Percentiles rank a stretch among this genome's conserved stretches.
phyloP scores from a whole-genome alignment of 2,888 invertebrate species.

The Leucophenga maculata region DNA sequence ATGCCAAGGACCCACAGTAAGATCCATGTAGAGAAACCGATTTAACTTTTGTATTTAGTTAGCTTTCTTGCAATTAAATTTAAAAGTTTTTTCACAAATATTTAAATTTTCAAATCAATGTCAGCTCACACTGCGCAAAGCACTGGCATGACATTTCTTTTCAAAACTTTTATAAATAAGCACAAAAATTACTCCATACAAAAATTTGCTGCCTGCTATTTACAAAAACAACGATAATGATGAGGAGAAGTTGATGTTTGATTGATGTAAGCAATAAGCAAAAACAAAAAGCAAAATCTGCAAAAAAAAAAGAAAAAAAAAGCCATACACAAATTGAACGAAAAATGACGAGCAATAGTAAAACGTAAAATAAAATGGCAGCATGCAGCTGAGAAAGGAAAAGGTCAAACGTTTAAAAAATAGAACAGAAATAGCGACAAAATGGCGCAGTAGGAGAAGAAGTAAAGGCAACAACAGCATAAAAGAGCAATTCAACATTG shows the following conservation, averaged over 20 bases:
- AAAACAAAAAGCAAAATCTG: slow-evolving; percentile 7
- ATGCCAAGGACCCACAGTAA: no score
- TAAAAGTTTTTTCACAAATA: no score
- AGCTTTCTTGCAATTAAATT: slow-evolving; percentile 12
- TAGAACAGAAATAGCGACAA: neutral
- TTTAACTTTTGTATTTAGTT: slow-evolving; percentile 20
- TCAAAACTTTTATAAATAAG: no score
- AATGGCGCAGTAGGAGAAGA: slow-evolving; percentile 12
- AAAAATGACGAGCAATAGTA: neutral
- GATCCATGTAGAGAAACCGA: neutral
- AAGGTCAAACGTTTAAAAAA: slow-evolving; percentile 23
- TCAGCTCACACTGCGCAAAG: no score
- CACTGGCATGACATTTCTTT: no score
- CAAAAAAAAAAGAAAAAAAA: neutral
- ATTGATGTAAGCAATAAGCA: slow-evolving; percentile 12
- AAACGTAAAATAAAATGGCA: slow-evolving; percentile 14
- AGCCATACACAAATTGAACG: neutral
- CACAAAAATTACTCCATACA: no score
- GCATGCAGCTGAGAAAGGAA: slow-evolving; percentile 15
- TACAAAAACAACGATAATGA: neutral
- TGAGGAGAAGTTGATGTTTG: neutral
- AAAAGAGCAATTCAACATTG: slow-evolving; percentile 3
- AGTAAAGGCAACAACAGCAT: slow-evolving; percentile 17
- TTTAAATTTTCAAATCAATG: no score
- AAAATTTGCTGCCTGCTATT: neutral